phyloP scores from a whole-genome alignment of 2,797 vertebrate species.

The Astyanax mexicanus region DNA sequence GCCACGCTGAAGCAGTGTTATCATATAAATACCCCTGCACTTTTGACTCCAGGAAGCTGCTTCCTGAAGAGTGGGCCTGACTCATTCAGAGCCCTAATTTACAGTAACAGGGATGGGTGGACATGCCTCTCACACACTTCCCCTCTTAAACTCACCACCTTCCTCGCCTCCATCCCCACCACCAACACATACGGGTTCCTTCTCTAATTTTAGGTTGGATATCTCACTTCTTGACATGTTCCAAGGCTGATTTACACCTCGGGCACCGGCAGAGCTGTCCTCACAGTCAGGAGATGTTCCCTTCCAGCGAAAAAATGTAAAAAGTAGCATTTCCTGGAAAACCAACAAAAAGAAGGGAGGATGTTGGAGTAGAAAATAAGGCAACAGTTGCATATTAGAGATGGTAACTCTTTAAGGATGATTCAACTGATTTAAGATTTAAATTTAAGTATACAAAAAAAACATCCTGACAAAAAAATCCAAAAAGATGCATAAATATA shows the following conservation, averaged over 20 bases:
- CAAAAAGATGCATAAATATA: no score
- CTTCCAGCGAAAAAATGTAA: conserved; percentile 76
- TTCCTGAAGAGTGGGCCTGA: conserved; percentile 78
- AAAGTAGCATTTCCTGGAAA: conserved; percentile 14
- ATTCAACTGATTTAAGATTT: no score
- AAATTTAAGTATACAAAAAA: no score
- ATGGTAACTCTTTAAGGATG: no score
- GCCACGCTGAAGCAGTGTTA: conserved; percentile 78
- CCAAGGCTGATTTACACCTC: conserved; percentile 83
- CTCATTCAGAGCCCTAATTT: conserved; percentile 78
- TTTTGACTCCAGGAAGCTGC: conserved; percentile 83
- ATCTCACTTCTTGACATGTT: conserved; percentile 82
- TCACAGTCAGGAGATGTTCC: conserved; percentile 72
- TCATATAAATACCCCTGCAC: conserved; percentile 84
- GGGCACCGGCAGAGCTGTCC: conserved; percentile 81
- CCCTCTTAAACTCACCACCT: conserved; percentile 61
- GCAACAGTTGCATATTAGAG: background rate
- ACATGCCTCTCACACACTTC: conserved; percentile 74
- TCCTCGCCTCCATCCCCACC: conserved; percentile 65
- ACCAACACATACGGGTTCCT: conserved; percentile 73
- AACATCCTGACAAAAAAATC: no score
- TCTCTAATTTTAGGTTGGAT: conserved; percentile 80
- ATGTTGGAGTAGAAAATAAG: conserved; percentile 8
- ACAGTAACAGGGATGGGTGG: conserved; percentile 78
- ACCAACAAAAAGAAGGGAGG: conserved; percentile 39